Base-by-base conservation (phyloP, 2,797 vertebrate species). In the Myotis findleyi region DNA sequence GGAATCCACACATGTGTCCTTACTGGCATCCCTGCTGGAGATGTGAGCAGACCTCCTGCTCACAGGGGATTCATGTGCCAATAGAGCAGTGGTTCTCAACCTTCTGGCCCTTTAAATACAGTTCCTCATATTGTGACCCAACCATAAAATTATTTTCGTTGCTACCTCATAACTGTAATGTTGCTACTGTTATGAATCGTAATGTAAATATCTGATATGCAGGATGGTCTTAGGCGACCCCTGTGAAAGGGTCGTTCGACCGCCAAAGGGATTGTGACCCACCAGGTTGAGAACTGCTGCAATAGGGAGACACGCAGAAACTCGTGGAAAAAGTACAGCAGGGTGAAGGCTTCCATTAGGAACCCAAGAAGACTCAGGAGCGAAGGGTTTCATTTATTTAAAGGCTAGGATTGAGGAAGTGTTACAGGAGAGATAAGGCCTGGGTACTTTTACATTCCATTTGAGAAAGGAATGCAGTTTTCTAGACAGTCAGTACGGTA, bases 271-370 rank as follows among this genome's bases (percentile, higher is more conserved):
- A 10, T 44, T 0, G 44, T 11, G 44, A 11, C 44, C 44, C 44
- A 44, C 44, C 44, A 44, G 44, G 44, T 44, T 44, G 44, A 44
- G 44, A 44, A 44, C 44, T 0, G 10, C 44, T 11, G 44, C 3
- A 33, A 17, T 7, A 5, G 23, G 68, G n/a, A 4, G 23, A 30
- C 57, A n/a, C 16, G 0, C 0, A 8, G 44, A 18, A 30, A 66
- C 14, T 14, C 9, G 5, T 23, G n/a, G 66, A 10, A 30, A n/a
- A 51, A 71, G 14, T 20, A 14, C 33, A 23, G 41, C 9, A 25
- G 0, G 7, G 38, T 17, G 57, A 5, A 75, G n/a, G 12, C 21
- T 80, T 59, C 7, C 71, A 16, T 51, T 49, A 92, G 69, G 86
- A 76, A 69, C n/a, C 36, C 8, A 38, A 13, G 64, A 76, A 77